Base-by-base conservation (phyloP, 2,888 invertebrate genomes). In the Ligdia adustata region DNA sequence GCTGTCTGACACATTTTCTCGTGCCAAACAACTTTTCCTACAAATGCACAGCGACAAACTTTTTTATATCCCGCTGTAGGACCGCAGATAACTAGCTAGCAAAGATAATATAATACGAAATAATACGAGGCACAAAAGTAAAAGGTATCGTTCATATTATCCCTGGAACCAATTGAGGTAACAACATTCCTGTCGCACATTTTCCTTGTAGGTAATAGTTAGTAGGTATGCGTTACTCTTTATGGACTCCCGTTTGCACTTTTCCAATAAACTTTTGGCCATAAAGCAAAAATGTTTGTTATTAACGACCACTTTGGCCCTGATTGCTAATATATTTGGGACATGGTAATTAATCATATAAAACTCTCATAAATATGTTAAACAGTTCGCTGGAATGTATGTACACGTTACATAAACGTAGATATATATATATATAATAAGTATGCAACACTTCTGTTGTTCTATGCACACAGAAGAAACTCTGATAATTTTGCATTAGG, bases 121-220 rank as follows among this genome's bases (percentile, higher is more conserved):
- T 29, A 43, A 35, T 35, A 35, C 2, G 12, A 22, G 7, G 22
- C 22, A 39, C 15, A 15, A 11, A 16, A 3, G 20, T 11, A 29
- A 27, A 27, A 29, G 26, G 35, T 47, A 35, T 35, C 46, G 26
- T 18, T 47, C 18, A 9, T 22, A 40, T 12, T 29, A 16, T 24
- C 29, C 12, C 33, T 9, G 24, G 31, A 47, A 40, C 12, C 2
- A 16, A 13, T 6, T 2, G 22, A 22, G 22, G 4, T 2, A n/a
- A 22, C n/a, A n/a, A n/a, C n/a, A n/a, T n/a, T n/a, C 22, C 4
- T 22, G 7, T 22, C 6, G 12, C 37, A 6, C 12, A 9, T 43
- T 49, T 42, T 49, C 29, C 38, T 38, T 37, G 15, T 26, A 11
- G 18, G n/a, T n/a, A n/a, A n/a, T n/a, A n/a, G n/a, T n/a, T n/a